Conservation (phyloP, 2,888 invertebrate species). For the Isotomurus palustris region DNA sequence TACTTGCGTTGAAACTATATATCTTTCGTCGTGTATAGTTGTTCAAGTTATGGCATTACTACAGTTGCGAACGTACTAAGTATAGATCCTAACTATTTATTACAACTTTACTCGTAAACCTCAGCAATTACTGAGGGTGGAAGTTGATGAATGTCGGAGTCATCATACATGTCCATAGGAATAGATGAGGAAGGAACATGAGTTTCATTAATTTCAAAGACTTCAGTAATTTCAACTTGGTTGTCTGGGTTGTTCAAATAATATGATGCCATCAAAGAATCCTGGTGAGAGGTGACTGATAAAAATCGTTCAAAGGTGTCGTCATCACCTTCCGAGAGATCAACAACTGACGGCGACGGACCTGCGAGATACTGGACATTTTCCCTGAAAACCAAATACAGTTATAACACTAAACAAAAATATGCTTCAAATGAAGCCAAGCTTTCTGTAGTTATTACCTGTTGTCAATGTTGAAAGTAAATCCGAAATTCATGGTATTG, state of each 20-base stretch:
- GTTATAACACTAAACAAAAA: background rate
- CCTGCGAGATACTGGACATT: slow-evolving; percentile 15
- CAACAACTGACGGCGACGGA: slow-evolving; percentile 29
- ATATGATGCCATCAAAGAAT: slow-evolving; percentile 84
- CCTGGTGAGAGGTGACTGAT: slow-evolving; percentile 74
- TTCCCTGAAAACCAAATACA: slow-evolving; percentile 11
- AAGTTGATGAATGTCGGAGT: slow-evolving; percentile 4
- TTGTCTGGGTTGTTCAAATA: slow-evolving; percentile 74
- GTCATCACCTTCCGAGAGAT: slow-evolving; percentile 48
- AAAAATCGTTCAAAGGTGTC: slow-evolving; percentile 59
- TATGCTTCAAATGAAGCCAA: slow-evolving; percentile 1
- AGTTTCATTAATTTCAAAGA: slow-evolving; percentile 32
- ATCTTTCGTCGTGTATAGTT: no score
- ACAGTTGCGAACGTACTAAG: no score
- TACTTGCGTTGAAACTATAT: no score
- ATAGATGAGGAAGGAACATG: slow-evolving; percentile 2
- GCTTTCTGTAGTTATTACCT: slow-evolving; percentile 50
- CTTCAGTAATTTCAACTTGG: slow-evolving; percentile 32
- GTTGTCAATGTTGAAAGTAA: slow-evolving; percentile 59
- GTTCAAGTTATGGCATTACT: no score
- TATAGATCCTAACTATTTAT: slow-evolving; percentile 1
- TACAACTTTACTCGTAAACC: slow-evolving; percentile 23
- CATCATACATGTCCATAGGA: background rate
- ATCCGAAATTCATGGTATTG: slow-evolving; percentile 60
- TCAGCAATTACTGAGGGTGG: slow-evolving; percentile 29